Evolutionary conservation across 2,113 vertebrate species (phyloP).

Genomic region (Anoura caudifer): DNA sequence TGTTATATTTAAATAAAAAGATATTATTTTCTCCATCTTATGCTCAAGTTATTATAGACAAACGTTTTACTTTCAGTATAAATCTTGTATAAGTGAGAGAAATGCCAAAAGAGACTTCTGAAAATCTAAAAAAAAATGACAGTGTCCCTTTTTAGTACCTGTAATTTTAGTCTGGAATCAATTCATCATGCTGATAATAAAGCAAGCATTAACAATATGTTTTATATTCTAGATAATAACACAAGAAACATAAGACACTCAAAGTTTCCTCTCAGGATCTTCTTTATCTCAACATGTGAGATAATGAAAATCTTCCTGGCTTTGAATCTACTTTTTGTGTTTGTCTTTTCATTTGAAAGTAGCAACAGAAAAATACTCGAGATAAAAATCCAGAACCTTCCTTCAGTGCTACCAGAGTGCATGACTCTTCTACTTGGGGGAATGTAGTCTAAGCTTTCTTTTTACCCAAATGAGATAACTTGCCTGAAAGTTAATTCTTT

Average conservation of each 20-base stretch:
- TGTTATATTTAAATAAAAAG: conserved; percentile 9
- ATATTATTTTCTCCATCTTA: neutral
- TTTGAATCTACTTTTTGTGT: neutral
- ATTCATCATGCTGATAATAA: neutral
- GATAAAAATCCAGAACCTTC: neutral
- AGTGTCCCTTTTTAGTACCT: neutral
- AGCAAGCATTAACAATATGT: neutral
- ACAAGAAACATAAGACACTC: neutral
- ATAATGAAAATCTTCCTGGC: neutral
- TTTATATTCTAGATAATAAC: neutral
- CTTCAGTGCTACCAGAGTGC: neutral
- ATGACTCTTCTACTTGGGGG: neutral
- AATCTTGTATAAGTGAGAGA: neutral
- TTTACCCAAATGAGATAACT: neutral
- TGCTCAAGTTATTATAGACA: neutral
- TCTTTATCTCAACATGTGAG: neutral
- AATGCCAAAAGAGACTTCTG: conserved; percentile 7
- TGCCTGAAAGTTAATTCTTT: neutral
- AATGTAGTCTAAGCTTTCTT: neutral
- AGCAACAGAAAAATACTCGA: conserved; percentile 2
- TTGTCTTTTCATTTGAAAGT: conserved; percentile 39
- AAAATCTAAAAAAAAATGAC: conserved; percentile 1
- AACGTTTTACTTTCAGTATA: neutral
- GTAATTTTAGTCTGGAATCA: neutral
- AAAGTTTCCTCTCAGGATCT: neutral